These are phyloP conservation scores for Lamprologus ornatipinnis DNA, from an alignment of 2,113 vertebrate genomes.

Conservation along the genomic window DNA sequence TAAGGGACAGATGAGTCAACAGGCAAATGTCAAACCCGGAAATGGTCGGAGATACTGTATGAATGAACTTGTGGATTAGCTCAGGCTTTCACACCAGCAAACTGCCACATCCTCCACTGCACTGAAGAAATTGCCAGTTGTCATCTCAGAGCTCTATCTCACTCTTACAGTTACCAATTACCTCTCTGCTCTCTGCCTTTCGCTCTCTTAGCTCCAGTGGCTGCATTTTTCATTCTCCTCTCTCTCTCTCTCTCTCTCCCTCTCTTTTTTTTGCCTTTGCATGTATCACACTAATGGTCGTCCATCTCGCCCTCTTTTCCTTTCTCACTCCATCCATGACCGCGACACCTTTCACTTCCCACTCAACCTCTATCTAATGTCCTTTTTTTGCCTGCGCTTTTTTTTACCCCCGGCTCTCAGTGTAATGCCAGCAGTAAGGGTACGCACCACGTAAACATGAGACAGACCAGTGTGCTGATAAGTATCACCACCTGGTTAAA, in stretches of 20 bases:
- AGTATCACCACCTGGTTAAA: slow-evolving; percentile 84
- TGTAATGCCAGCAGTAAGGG: not conserved
- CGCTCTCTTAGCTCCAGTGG: not conserved
- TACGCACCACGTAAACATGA: slow-evolving; percentile 82
- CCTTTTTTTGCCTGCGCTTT: not conserved
- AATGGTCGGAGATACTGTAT: slow-evolving; percentile 24
- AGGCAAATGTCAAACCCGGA: slow-evolving; percentile 36
- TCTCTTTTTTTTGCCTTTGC: not conserved
- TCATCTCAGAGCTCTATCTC: slow-evolving; percentile 33
- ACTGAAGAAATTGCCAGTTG: slow-evolving; percentile 21
- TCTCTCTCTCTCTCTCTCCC: not conserved
- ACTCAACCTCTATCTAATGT: not conserved
- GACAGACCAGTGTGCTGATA: slow-evolving; percentile 78
- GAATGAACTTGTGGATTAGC: slow-evolving; percentile 22
- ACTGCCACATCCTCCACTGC: slow-evolving; percentile 24
- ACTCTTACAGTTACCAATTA: slow-evolving; percentile 20
- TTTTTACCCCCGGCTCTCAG: not conserved
- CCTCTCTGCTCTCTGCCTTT: not conserved
- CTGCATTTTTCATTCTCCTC: not conserved
- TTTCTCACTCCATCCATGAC: not conserved
- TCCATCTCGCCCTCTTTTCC: not conserved
- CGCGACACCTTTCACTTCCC: not conserved
- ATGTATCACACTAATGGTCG: not conserved
- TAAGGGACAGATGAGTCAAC: slow-evolving; percentile 25
- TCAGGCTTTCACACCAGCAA: slow-evolving; percentile 4